Percentiles rank a stretch among this genome's conserved stretches.
Conservation (phyloP, 2,113 vertebrate species). For the Engystomops pustulosus region DNA sequence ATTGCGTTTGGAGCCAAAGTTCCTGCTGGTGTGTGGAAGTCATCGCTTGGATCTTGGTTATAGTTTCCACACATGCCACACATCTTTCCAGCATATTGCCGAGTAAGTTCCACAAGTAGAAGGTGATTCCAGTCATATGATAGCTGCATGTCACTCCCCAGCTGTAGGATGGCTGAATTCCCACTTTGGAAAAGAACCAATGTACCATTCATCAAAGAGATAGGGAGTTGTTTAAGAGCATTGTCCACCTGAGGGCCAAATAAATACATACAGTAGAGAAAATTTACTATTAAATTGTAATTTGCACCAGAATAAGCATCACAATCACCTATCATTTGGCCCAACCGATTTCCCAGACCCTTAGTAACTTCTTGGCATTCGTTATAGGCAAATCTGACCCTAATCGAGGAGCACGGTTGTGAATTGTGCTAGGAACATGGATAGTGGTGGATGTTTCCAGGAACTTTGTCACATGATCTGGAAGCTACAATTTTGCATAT, state of each 20-base stretch:
- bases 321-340: too few species aligned
- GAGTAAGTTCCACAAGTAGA: constrained; percentile 67
- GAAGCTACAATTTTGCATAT: too few species aligned
- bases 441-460: too few species aligned
- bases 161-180: constrained; percentile 63
- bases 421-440: too few species aligned
- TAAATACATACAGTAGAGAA: not conserved
- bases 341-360: too few species aligned
- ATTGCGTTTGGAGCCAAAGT: accelerated
- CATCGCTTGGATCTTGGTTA: constrained; percentile 58
- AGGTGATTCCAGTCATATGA: constrained; percentile 74
- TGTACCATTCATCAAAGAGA: constrained; percentile 66
- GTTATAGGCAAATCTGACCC: too few species aligned
- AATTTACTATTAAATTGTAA: too few species aligned
- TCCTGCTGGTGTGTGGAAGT: not conserved
- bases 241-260: constrained; percentile 70
- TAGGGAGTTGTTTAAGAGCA: constrained; percentile 69
- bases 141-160: constrained; percentile 69
- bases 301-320: too few species aligned
- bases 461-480: too few species aligned
- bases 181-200: constrained; percentile 71
- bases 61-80: constrained; percentile 64
- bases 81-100: constrained; percentile 15
- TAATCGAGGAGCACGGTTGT: too few species aligned
- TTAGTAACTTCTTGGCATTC: too few species aligned